Evolutionary conservation across 2,113 vertebrate genomes (phyloP).

Genomic region (Neopipo cinnamomea): DNA sequence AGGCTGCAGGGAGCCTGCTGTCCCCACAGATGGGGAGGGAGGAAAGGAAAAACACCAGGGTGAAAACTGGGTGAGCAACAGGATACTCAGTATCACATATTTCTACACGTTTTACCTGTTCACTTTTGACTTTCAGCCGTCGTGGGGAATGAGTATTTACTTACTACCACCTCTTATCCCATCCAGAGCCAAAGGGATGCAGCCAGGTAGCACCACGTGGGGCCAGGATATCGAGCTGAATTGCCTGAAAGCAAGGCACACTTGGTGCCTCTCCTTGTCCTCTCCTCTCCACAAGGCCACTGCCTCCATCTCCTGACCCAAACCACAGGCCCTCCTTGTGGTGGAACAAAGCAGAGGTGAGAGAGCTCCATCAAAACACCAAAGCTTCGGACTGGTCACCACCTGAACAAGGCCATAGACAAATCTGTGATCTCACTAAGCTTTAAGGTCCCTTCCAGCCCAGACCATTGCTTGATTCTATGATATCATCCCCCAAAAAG

Average conservation of each 20-base stretch:
- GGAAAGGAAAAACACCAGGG: not conserved
- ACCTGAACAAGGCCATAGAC: not conserved
- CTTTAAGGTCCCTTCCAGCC: not conserved
- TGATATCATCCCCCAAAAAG: not conserved
- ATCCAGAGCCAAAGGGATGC: not conserved
- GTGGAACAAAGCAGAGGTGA: not conserved
- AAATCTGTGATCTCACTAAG: not conserved
- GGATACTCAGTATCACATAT: not conserved
- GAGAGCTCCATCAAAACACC: not conserved
- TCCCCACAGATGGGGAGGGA: not conserved
- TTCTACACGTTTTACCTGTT: not conserved
- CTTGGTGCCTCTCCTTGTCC: not conserved
- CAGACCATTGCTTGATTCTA: not conserved
- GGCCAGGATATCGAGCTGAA: not conserved
- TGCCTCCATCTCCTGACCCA: not conserved
- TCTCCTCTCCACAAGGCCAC: not conserved
- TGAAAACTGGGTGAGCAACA: not conserved
- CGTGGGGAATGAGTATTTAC: not conserved
- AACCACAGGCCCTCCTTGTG: not conserved
- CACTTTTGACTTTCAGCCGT: not conserved
- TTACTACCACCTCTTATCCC: not conserved
- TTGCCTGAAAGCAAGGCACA: not conserved
- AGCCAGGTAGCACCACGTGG: not conserved
- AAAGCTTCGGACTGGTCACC: not conserved
- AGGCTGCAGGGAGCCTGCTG: not conserved